Evolutionary conservation across 2,113 vertebrate genomes (phyloP).

Genomic region (Paedocypris sp.): DNA sequence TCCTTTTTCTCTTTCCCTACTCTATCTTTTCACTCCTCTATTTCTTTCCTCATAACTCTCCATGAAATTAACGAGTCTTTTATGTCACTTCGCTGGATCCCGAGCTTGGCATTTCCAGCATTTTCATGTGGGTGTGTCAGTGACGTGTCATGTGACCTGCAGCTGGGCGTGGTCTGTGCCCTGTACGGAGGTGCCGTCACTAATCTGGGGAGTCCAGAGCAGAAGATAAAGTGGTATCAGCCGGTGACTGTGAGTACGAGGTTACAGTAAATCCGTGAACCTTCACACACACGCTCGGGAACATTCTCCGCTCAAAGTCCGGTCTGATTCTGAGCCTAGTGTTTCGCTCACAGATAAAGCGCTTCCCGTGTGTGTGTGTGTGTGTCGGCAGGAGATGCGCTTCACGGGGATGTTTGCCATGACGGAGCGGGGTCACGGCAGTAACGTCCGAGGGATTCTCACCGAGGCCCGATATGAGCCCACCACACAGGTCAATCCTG

Average conservation of each 20-base stretch:
- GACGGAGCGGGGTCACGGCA: slow-evolving; percentile 54
- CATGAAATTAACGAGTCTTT: too few relatives aligned
- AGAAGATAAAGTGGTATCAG: slow-evolving; percentile 48
- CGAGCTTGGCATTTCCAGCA: too few relatives aligned
- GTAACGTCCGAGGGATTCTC: slow-evolving; percentile 50
- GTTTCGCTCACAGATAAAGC: neutral
- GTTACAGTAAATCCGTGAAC: neutral
- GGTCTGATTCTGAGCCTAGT: neutral
- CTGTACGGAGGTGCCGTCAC: slow-evolving; percentile 51
- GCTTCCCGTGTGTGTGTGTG: neutral
- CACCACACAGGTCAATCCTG: slow-evolving; percentile 42
- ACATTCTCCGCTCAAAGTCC: neutral
- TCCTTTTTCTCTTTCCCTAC: too few relatives aligned
- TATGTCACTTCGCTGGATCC: too few relatives aligned
- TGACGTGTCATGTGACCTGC: slow-evolving; percentile 27
- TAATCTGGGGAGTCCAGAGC: slow-evolving; percentile 47
- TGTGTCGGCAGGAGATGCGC: slow-evolving; percentile 41
- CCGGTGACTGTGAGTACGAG: slow-evolving; percentile 43
- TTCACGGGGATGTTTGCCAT: slow-evolving; percentile 57
- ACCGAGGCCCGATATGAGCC: slow-evolving; percentile 48
- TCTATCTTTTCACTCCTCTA: too few relatives aligned
- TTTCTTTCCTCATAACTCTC: too few relatives aligned
- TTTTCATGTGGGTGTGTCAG: too few relatives aligned
- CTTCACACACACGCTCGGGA: neutral
- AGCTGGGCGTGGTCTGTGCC: slow-evolving; percentile 54